Percentiles rank a stretch among this genome's conserved stretches.
Conservation (phyloP, 1,140 invertebrate species). For the Paralvinella palmiformis region DNA sequence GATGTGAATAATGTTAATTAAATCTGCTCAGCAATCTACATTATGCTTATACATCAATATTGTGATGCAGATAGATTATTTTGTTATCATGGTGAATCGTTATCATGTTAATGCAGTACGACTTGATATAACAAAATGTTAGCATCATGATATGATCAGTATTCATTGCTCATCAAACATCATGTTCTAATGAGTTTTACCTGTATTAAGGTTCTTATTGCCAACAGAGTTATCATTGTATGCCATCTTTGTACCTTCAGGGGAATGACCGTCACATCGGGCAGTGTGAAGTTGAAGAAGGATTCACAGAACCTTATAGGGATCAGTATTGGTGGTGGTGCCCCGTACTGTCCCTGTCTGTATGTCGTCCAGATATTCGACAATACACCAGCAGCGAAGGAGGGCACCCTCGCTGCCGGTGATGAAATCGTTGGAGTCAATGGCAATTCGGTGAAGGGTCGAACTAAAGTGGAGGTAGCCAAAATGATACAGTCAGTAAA, state of each 20-base stretch:
- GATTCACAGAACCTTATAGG: slow-evolving; percentile 94
- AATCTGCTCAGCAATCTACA: too few species aligned
- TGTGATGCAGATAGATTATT: too few species aligned
- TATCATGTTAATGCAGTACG: too few species aligned
- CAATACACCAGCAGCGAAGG: slow-evolving; percentile 80
- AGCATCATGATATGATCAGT: too few species aligned
- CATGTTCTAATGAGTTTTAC: too few species aligned
- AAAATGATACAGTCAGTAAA: slow-evolving; percentile 92
- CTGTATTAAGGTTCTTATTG: too few species aligned
- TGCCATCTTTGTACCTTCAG: slow-evolving; percentile 56
- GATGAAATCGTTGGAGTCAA: slow-evolving; percentile 95
- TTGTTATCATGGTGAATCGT: too few species aligned
- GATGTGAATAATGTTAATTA: too few species aligned
- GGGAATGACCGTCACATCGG: slow-evolving; percentile 97
- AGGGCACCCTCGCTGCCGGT: slow-evolving; percentile 76
- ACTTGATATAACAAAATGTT: too few species aligned
- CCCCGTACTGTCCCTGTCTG: slow-evolving; percentile 90
- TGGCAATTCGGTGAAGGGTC: slow-evolving; percentile 84
- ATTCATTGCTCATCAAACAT: too few species aligned
- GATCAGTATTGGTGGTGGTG: slow-evolving; percentile 90
- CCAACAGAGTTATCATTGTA: too few species aligned
- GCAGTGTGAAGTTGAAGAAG: slow-evolving; percentile 81
- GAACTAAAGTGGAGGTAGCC: slow-evolving; percentile 96
- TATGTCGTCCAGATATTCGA: slow-evolving; percentile 98
- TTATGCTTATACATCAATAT: too few species aligned